phyloP scores from a whole-genome alignment of 2,797 vertebrate species.

The Echiichthys vipera region DNA sequence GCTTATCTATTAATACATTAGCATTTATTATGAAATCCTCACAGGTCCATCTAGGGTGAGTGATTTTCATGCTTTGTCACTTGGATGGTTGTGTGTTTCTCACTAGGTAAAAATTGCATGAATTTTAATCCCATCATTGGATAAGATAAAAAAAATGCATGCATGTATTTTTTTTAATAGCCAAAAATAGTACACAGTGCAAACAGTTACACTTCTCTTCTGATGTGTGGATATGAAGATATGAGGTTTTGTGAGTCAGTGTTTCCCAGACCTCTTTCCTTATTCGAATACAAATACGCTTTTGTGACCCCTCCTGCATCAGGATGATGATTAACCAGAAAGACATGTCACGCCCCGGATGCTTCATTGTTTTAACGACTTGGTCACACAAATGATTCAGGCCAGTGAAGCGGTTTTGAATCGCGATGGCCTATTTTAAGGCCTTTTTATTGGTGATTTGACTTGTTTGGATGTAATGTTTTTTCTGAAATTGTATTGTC shows the following conservation, averaged over 20 bases:
- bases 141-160: constrained; percentile 23
- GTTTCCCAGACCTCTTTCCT: constrained; percentile 31
- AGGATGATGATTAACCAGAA: constrained; percentile 61
- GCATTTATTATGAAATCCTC: neutral
- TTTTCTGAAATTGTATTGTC: neutral
- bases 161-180: neutral
- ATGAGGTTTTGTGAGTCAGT: constrained; percentile 26
- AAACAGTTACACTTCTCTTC: constrained; percentile 8
- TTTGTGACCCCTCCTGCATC: constrained; percentile 30
- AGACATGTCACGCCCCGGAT: constrained; percentile 46
- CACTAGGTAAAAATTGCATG: constrained; percentile 10
- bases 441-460: constrained; percentile 30
- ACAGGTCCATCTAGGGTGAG: neutral
- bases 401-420: constrained; percentile 60
- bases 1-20: neutral
- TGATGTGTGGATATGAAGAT: constrained; percentile 8
- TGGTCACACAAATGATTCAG: constrained; percentile 61
- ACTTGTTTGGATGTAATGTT: constrained; percentile 14
- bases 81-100: constrained; percentile 12
- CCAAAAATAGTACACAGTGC: constrained; percentile 27
- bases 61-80: neutral
- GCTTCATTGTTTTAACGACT: constrained; percentile 69
- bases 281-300: constrained; percentile 40
- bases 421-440: constrained; percentile 61
- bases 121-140: constrained; percentile 34